These are phyloP conservation scores for Hydraecia micacea DNA, from an alignment of 2,888 invertebrate genomes.

Conservation along the genomic window DNA sequence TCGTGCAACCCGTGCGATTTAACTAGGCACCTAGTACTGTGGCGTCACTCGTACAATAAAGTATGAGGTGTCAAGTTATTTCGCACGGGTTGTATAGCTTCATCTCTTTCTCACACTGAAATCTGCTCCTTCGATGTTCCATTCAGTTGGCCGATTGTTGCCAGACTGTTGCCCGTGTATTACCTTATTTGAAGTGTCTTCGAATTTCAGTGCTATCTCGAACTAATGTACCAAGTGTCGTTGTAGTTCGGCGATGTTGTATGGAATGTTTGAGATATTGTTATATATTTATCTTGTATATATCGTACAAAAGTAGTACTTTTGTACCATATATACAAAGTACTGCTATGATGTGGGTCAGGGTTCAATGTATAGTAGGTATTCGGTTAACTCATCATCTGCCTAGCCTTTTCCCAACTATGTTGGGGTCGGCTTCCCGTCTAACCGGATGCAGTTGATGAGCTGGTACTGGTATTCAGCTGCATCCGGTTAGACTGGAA, in stretches of 20 bases:
- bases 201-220: constrained; percentile 36
- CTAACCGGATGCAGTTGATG: too few relatives aligned
- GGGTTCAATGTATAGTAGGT: neutral
- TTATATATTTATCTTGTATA: constrained; percentile 1
- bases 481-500: too few relatives aligned
- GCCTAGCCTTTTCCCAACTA: too few relatives aligned
- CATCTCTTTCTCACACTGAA: too few relatives aligned
- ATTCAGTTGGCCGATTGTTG: constrained; percentile 8
- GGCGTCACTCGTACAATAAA: too few relatives aligned
- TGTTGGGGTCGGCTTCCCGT: too few relatives aligned
- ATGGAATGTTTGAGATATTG: constrained; percentile 17
- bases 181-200: constrained; percentile 1
- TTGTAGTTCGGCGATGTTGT: constrained; percentile 23
- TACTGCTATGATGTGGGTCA: neutral
- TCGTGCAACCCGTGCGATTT: too few relatives aligned
- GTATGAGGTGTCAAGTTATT: too few relatives aligned
- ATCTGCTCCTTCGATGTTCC: too few relatives aligned
- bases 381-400: neutral
- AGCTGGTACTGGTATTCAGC: too few relatives aligned
- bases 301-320: neutral
- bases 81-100: neutral
- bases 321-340: too few relatives aligned
- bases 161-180: constrained; percentile 14
- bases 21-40: too few relatives aligned
- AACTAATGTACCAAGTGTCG: constrained; percentile 37